Base-by-base conservation (phyloP, 2,888 invertebrate genomes). In the Coelinius sp. region DNA sequence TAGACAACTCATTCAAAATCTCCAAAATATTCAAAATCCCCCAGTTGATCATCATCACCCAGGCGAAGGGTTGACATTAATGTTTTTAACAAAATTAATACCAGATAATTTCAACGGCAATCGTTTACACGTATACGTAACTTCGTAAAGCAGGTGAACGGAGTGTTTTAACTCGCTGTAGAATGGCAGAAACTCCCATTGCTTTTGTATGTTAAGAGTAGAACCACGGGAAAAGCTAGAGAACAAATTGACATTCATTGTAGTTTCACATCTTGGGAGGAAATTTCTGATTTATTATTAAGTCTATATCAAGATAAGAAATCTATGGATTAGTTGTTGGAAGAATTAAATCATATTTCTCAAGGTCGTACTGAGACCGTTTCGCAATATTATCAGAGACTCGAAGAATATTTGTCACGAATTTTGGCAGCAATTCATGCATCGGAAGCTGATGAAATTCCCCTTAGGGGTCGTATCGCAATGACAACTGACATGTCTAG, bases 401-500 rank as follows among this genome's bases (percentile, higher is more conserved):
- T 62, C 25, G 62, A 62, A 35, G 35, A 62, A 10, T 20, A 31
- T 31, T 62, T 35, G 4, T 62, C 62, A 6, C 62, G 62, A 31
- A 62, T 62, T 35, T 31, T 62, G 31, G 62, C 62, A 6, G 27
- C 31, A 2, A 62, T 62, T 31, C 35, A 62, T 10, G 27, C 62
- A 14, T n/a, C 59, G 3, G 62, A 31, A 62, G 14, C 10, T 2
- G 31, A 62, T 7, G 20, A 35, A 10, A 31, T 8, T 4, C 14
- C 20, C 2, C 14, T 62, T 3, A 1, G 10, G 31, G 62, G 62
- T 14, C 27, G 62, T 17, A 62, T 62, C 17, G 27, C 62, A 27
- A 62, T 62, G 62, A 62, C 31, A 20, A 62, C 7, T 35, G 62
- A 62, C 20, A 62, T 62, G 62, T 31, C 62, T n/a, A n/a, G 27